Percentiles rank a stretch among this genome's conserved stretches.
Evolutionary conservation across 2,113 vertebrate species (phyloP).

Genomic region (Sturnus vulgaris): DNA sequence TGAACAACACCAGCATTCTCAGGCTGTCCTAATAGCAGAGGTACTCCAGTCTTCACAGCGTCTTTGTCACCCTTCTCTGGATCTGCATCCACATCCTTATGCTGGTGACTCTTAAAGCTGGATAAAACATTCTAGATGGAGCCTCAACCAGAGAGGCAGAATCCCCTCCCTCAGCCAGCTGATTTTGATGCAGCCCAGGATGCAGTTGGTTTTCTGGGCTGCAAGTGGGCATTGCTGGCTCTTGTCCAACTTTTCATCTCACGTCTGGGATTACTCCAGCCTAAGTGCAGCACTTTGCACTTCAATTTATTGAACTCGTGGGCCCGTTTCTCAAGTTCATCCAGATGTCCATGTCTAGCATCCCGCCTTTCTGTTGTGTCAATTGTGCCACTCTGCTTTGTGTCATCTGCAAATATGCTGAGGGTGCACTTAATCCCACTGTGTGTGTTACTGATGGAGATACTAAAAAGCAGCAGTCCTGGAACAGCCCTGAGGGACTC

Average conservation of each 20-base stretch:
- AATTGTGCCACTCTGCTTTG: neutral
- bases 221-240: neutral
- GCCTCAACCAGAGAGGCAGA: neutral
- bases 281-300: neutral
- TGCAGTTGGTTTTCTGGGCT: neutral
- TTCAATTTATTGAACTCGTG: neutral
- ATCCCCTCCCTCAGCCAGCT: neutral
- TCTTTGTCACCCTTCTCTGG: neutral
- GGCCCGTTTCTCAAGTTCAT: neutral
- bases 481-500: neutral
- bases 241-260: neutral
- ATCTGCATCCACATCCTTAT: neutral
- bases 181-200: neutral
- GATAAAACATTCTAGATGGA: neutral
- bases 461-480: neutral
- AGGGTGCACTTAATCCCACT: neutral
- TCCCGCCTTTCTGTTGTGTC: neutral
- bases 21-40: neutral
- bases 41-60: neutral
- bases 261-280: fast-evolving
- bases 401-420: neutral
- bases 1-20: neutral
- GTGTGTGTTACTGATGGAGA: neutral
- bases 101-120: neutral
- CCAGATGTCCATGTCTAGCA: neutral